A percentile compares a stretch with the other conserved stretches of the same genome.
These are phyloP conservation scores for Scaptomyza polygonia DNA, from an alignment of 2,888 invertebrate genomes.

Conservation along the genomic window DNA sequence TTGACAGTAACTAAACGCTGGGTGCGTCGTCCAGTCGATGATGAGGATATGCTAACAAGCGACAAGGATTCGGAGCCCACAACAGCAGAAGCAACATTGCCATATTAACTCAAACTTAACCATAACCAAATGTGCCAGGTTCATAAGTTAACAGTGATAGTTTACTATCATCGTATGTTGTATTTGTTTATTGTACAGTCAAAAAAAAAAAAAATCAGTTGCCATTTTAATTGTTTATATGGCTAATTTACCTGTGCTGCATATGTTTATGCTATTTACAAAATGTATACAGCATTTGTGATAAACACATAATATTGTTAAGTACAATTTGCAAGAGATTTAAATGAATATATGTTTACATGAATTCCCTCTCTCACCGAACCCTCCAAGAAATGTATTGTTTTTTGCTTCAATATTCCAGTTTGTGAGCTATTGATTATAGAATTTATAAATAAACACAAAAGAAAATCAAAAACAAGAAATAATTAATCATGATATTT, in stretches of 20 bases:
- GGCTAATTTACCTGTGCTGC: conserved; percentile 5
- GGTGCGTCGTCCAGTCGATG: conserved; percentile 71
- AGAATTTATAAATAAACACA: not conserved
- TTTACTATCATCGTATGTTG: conserved; percentile 47
- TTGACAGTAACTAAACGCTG: conserved; percentile 81
- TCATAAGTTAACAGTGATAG: conserved; percentile 49
- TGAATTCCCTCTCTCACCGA: not conserved
- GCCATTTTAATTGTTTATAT: conserved; percentile 27
- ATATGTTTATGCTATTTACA: conserved; percentile 12
- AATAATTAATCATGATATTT: conserved; percentile 52
- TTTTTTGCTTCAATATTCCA: conserved; percentile 31
- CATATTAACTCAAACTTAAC: conserved; percentile 10
- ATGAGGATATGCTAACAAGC: conserved; percentile 75
- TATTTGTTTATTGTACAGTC: conserved; percentile 24
- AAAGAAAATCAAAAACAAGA: not conserved
- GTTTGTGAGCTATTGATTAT: conserved; percentile 12
- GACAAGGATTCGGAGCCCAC: conserved; percentile 32
- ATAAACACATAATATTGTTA: conserved; percentile 39
- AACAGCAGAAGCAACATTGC: not conserved
- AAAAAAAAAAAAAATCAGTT: conserved; percentile 2
- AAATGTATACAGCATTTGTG: conserved; percentile 32
- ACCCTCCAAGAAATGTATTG: conserved; percentile 2
- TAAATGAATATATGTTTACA: conserved; percentile 14
- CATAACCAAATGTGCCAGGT: conserved; percentile 70
- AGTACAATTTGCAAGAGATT: conserved; percentile 41